Base-by-base conservation (phyloP, 2,113 vertebrate species). In the Cisticola juncidis region DNA sequence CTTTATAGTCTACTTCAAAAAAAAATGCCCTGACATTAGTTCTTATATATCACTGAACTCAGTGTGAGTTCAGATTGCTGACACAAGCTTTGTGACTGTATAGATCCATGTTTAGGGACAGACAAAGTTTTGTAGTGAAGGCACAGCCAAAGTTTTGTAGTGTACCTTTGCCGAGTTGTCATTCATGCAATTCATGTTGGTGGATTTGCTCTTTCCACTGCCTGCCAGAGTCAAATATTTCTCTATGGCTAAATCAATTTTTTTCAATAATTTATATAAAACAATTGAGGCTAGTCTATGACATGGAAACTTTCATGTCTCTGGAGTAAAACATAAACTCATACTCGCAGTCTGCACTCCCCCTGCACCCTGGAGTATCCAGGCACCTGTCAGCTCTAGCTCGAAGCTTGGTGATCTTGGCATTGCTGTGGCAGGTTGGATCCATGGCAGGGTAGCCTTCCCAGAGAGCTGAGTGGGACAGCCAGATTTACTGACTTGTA, bases 341-440 rank as follows among this genome's bases (percentile, higher is more conserved):
- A 11, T 22, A 38, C 7, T 68, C 0, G 0, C 36, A 61, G 12
- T 18, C 18, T 3, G 5, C 0, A 2, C 15, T 80, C 18, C 15
- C 47, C 22, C 23, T 53, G 33, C 38, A 28, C 42, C 13, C 7
- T 18, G 50, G 12, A 48, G 14, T 9, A 64, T 19, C 31, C 36
- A 53, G 42, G 4, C 26, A 60, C 18, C 9, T 11, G 9, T 12
- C 56, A 73, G 18, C 23, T 61, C 28, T 28, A 57, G 16, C 42
- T 54, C 58, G 54, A 42, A 72, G 9, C 18, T 35, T 3, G 1
- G 33, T 21, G 54, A 36, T 17, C 23, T 45, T 45, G 31, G 48
- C 20, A 36, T 9, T n/a, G 28, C 19, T n/a, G 4, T 18, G 28
- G 25, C 28, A 77, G 40, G 28, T 25, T 29, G n/a, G n/a, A 62